Base-by-base conservation (phyloP, 2,888 invertebrate genomes). In the Caenorhabditis zanzibari region DNA sequence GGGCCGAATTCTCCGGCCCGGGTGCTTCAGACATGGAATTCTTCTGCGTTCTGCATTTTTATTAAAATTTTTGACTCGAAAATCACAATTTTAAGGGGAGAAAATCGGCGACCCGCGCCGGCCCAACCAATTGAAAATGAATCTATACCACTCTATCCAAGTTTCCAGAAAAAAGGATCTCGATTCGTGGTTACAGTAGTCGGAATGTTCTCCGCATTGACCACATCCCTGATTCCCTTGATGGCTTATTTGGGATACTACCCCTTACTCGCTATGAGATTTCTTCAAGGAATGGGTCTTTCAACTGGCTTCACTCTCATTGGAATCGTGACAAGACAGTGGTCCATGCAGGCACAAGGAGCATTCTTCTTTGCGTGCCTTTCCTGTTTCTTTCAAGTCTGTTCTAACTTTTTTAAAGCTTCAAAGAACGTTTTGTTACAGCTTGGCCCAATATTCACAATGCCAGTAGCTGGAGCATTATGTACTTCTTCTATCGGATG, bases 401-500 rank as follows among this genome's bases (percentile, higher is more conserved):
- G 12, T 1, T 54, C 22, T 19, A 7, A 47, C 35, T 35, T 52
- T 7, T 10, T 22, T 24, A 26, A 26, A 14, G 5, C 1, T 54
- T 54, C 54, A n/a, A n/a, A n/a, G n/a, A n/a, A n/a, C n/a, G 10
- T 1, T 19, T 19, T 47, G 10, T 24, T 66, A 4, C 66, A 85
- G 82, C 41, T 85, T 22, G 82, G 82, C 19, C 81, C 81, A 12
- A 85, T 86, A 41, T 86, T 86, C 79, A 86, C 86, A 35, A 85
- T 86, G 85, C 86, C 86, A 2, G 68, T 86, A 2, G 58, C 86
- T 12, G 85, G 86, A 16, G 83, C 80, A 5, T 64, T 86, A 14
- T 86, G 86, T 66, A 81, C 85, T 2, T 81, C 86, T 14, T 80
- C 74, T n/a, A 63, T 84, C 10, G 86, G 85, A 26, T 86, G 86